Evolutionary conservation across 2,113 vertebrate species (phyloP).

Genomic region (Toxotes chatareus): DNA sequence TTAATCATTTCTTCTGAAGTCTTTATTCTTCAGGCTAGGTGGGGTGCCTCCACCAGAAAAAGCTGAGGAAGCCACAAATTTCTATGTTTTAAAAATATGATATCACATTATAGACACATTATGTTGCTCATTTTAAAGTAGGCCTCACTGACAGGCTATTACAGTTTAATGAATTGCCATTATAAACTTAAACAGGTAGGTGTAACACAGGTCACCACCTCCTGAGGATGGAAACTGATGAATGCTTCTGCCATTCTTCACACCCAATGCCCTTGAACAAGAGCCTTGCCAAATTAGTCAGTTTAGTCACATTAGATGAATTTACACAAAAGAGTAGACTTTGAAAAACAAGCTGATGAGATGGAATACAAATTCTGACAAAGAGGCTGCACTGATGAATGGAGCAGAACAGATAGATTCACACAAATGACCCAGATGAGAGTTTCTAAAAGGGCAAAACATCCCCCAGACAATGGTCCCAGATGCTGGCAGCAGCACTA

Average conservation of each 20-base stretch:
- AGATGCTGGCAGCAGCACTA: conserved; percentile 24
- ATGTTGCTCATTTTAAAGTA: background rate
- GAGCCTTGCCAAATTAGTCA: conserved; percentile 14
- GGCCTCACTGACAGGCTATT: background rate
- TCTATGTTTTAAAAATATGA: background rate
- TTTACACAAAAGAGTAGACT: conserved; percentile 32
- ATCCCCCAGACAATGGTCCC: conserved; percentile 36
- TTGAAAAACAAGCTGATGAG: conserved; percentile 41
- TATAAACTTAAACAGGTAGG: conserved; percentile 6
- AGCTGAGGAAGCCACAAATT: too few species aligned
- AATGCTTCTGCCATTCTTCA: conserved; percentile 22
- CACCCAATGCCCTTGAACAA: conserved; percentile 30
- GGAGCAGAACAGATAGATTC: background rate
- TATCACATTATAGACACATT: background rate
- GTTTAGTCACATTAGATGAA: conserved; percentile 52
- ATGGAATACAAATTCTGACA: conserved; percentile 52
- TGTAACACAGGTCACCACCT: background rate
- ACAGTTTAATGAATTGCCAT: background rate
- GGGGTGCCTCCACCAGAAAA: too few species aligned
- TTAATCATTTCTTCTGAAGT: background rate
- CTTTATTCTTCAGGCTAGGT: background rate
- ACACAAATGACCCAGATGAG: conserved; percentile 43
- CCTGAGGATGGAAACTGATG: background rate
- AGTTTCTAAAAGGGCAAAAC: conserved; percentile 44
- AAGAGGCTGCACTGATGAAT: conserved; percentile 41